phyloP scores from a whole-genome alignment of 2,113 vertebrate species.

The Cyprinodon brontotheroides region DNA sequence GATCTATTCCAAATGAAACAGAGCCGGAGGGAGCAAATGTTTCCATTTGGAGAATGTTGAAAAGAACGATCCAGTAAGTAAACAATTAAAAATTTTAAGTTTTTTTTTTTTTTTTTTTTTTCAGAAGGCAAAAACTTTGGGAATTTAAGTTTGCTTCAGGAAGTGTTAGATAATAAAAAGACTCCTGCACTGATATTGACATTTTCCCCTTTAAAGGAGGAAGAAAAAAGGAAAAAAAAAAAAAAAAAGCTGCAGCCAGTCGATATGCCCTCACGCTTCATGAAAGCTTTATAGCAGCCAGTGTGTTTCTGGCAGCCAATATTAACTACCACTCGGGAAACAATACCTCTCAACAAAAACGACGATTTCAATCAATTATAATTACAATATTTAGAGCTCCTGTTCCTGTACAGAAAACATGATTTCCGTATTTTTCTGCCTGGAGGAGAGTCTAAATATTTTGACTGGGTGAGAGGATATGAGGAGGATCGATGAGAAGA shows the following conservation, averaged over 20 bases:
- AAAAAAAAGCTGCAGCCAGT: slow-evolving; percentile 38
- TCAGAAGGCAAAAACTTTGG: slow-evolving; percentile 23
- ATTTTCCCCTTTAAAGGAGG: slow-evolving; percentile 43
- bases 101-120: background rate
- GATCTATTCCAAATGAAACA: slow-evolving; percentile 40
- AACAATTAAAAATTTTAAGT: slow-evolving; percentile 35
- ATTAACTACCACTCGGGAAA: slow-evolving; percentile 50
- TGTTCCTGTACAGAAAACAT: slow-evolving; percentile 11
- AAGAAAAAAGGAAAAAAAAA: background rate
- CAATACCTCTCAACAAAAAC: slow-evolving; percentile 45
- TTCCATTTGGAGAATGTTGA: slow-evolving; percentile 23
- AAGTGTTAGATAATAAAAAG: slow-evolving; percentile 56
- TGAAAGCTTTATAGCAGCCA: slow-evolving; percentile 58
- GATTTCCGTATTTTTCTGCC: slow-evolving; percentile 3
- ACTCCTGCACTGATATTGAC: slow-evolving; percentile 57
- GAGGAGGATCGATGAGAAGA: slow-evolving; percentile 6
- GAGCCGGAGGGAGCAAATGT: slow-evolving; percentile 26
- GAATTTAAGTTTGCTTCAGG: slow-evolving; percentile 44
- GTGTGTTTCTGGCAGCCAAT: slow-evolving; percentile 47
- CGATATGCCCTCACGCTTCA: slow-evolving; percentile 56
- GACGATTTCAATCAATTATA: slow-evolving; percentile 41
- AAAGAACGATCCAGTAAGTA: slow-evolving; percentile 15
- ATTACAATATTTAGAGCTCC: slow-evolving; percentile 29
- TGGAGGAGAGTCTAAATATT: slow-evolving; percentile 24
- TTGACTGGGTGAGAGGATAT: slow-evolving; percentile 12